phyloP scores from a whole-genome alignment of 2,888 invertebrate genomes.

The Gerris lacustris region DNA sequence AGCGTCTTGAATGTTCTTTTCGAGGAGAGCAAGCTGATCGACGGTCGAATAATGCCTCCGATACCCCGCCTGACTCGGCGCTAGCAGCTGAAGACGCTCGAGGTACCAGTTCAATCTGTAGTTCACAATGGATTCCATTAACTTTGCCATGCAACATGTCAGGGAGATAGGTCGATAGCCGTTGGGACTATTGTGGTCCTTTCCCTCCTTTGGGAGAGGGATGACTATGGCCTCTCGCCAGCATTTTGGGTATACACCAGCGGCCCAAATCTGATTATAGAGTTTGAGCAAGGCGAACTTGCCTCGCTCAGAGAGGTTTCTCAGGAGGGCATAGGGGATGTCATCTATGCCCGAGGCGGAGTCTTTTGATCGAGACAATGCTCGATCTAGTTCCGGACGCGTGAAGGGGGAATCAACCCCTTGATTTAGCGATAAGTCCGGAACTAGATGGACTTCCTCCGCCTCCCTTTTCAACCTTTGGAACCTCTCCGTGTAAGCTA shows the following conservation, averaged over 20 bases:
- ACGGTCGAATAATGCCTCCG: background rate
- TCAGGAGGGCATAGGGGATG: too few species aligned
- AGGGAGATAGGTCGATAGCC: background rate
- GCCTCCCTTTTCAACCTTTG: too few species aligned
- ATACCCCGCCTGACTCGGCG: background rate
- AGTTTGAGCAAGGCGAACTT: background rate
- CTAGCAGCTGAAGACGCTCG: background rate
- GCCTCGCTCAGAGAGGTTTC: background rate
- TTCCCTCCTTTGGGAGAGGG: background rate
- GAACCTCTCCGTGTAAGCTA: too few species aligned
- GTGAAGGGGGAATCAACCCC: too few species aligned
- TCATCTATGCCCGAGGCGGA: too few species aligned
- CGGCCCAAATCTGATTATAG: background rate
- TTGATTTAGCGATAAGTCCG: too few species aligned
- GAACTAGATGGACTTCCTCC: too few species aligned
- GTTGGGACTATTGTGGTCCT: background rate
- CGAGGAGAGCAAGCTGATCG: constrained; percentile 1
- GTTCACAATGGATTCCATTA: background rate
- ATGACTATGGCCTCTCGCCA: background rate
- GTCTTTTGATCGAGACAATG: too few species aligned
- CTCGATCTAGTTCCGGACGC: too few species aligned
- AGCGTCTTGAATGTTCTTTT: background rate
- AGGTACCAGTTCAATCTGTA: background rate
- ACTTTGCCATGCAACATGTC: background rate
- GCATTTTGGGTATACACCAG: background rate